Percentiles rank a stretch among this genome's conserved stretches.
These are phyloP conservation scores for Pangasianodon hypophthalmus DNA, from an alignment of 2,113 vertebrate species.

Conservation along the genomic window DNA sequence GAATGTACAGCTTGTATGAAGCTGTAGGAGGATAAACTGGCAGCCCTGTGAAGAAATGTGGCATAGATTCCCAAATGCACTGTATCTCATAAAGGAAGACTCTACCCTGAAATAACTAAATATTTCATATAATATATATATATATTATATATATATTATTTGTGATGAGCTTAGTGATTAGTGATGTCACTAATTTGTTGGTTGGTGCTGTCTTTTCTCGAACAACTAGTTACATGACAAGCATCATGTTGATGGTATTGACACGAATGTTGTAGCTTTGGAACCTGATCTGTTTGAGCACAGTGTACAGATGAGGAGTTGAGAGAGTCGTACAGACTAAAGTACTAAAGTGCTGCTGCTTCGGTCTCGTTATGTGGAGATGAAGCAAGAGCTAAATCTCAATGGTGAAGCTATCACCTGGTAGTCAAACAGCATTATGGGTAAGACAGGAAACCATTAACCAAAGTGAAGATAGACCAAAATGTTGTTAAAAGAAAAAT, in stretches of 20 bases:
- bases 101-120: neutral
- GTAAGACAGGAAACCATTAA: neutral
- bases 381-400: neutral
- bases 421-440: neutral
- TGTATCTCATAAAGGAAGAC: neutral
- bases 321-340: neutral
- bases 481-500: neutral
- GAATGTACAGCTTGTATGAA: neutral
- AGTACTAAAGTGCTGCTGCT: too few relatives aligned
- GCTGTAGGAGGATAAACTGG: neutral
- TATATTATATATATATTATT: too few relatives aligned
- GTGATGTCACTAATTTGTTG: too few relatives aligned
- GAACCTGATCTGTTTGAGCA: too few relatives aligned
- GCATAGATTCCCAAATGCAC: neutral
- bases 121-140: too few relatives aligned
- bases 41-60: neutral
- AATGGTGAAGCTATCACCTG: neutral
- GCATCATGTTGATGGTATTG: too few relatives aligned
- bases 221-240: too few relatives aligned
- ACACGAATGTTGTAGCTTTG: too few relatives aligned
- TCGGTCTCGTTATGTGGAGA: neutral
- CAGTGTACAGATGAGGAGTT: too few relatives aligned
- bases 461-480: neutral
- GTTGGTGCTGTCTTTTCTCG: too few relatives aligned
- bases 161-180: too few relatives aligned